Base-by-base conservation (phyloP, 2,797 vertebrate species). In the Notolepis coatsorum region DNA sequence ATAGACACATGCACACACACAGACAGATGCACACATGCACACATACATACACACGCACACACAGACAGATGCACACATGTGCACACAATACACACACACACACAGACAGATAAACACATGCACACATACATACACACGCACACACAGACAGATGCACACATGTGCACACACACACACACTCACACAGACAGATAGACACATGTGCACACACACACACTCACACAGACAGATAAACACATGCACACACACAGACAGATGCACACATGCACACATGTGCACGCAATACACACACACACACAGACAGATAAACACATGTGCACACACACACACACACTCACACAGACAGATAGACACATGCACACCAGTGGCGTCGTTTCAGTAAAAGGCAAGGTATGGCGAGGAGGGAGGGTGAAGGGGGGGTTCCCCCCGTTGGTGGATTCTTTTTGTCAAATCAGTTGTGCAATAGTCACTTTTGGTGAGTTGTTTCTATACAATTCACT, bases 91-190 rank as follows among this genome's bases (percentile, higher is more conserved):
- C 6, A 2, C 17, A 3, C 41, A 7, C 7, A 21, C 18, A 20
- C 41, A 21, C 41, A 43, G 13, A n/a, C 1, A n/a, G 4, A 10
- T 9, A 18, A 12, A n/a, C n/a, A n/a, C n/a, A n/a, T n/a, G n/a
- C n/a, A n/a, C n/a, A n/a, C 23, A 24, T n/a, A n/a, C n/a, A n/a
- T n/a, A n/a, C n/a, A n/a, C n/a, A n/a, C n/a, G n/a, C n/a, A n/a
- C n/a, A n/a, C 4, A 7, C 45, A 27, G 18, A n/a, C 7, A 54
- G 21, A 27, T 42, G 48, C 24, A 9, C 27, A 21, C 8, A 63
- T 35, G 4, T 54, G 18, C 17, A 24, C 58, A 61, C 51, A 60
- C 15, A 37, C 20, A 23, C 9, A 52, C 20, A 20, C 35, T 39
- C 35, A 54, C 21, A 17, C 23, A 54, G 23, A 27, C 12, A 23